Evolutionary conservation across 2,797 vertebrate genomes (phyloP).

Genomic region (Nyctalus aviator): DNA sequence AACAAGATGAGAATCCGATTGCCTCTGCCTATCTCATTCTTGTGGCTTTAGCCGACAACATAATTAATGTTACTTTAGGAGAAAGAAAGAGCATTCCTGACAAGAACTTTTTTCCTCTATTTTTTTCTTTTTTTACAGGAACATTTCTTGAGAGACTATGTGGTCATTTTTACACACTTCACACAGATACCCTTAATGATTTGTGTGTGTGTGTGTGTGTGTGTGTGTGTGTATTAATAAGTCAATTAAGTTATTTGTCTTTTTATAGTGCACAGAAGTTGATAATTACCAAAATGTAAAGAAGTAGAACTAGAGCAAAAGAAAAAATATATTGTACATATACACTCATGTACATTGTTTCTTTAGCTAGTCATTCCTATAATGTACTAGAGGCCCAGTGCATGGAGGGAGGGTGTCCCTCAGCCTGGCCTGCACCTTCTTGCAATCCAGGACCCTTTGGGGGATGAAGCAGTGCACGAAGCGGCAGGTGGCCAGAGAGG

Average conservation of each 20-base stretch:
- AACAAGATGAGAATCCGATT: conserved; percentile 78
- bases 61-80: conserved; percentile 67
- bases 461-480: no score
- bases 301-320: background rate
- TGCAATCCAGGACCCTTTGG: no score
- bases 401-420: no score
- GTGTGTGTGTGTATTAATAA: background rate
- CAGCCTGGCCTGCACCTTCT: no score
- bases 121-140: background rate
- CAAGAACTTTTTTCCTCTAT: background rate
- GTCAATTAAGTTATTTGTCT: background rate
- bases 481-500: no score
- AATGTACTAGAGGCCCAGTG: background rate
- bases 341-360: background rate
- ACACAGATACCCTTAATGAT: background rate
- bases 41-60: conserved; percentile 19
- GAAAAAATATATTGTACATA: background rate
- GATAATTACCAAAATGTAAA: background rate
- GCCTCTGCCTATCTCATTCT: conserved; percentile 69
- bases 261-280: background rate
- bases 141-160: background rate
- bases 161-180: background rate
- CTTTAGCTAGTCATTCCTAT: background rate
- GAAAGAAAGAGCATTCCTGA: conserved; percentile 62
- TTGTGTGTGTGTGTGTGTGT: background rate